A percentile compares a stretch with the other conserved stretches of the same genome.
phyloP scores from a whole-genome alignment of 2,888 invertebrate species.

The Loripinus fragilis region DNA sequence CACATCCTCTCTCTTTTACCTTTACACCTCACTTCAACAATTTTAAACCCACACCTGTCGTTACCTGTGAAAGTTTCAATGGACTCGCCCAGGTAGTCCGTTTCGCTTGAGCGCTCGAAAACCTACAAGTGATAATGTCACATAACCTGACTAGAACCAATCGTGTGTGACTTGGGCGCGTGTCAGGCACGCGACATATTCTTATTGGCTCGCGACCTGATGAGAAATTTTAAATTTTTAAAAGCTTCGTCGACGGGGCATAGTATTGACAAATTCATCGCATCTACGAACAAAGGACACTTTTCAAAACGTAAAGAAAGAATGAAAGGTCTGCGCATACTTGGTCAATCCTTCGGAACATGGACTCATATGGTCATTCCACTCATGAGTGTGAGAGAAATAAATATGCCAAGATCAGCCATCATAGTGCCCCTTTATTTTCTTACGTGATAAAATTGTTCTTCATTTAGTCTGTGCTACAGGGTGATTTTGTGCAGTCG shows the following conservation, averaged over 20 bases:
- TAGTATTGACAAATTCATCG: not conserved
- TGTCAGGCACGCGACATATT: conserved; percentile 46
- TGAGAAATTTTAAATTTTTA: not conserved
- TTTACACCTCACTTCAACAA: not conserved
- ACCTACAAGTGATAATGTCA: conserved; percentile 18
- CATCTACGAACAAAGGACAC: too few relatives aligned
- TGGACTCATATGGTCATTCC: too few relatives aligned
- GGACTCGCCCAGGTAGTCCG: conserved; percentile 14
- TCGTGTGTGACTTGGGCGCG: conserved; percentile 31
- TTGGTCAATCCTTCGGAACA: too few relatives aligned
- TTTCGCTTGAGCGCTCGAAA: not conserved
- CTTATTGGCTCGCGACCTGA: not conserved
- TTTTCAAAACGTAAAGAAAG: too few relatives aligned
- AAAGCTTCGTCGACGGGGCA: not conserved
- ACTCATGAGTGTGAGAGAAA: too few relatives aligned
- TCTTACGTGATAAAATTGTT: too few relatives aligned
- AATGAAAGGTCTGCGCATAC: too few relatives aligned
- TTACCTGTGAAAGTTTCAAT: not conserved
- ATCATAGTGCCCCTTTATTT: too few relatives aligned
- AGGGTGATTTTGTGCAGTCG: too few relatives aligned
- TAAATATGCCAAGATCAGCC: too few relatives aligned
- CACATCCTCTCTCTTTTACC: not conserved
- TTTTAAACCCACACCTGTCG: not conserved
- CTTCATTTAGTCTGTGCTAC: too few relatives aligned
- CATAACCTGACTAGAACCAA: conserved; percentile 1